A percentile compares a stretch with the other conserved stretches of the same genome.
These are phyloP conservation scores for Hystrix brachyura DNA, from an alignment of 2,113 vertebrate species.

Conservation along the genomic window DNA sequence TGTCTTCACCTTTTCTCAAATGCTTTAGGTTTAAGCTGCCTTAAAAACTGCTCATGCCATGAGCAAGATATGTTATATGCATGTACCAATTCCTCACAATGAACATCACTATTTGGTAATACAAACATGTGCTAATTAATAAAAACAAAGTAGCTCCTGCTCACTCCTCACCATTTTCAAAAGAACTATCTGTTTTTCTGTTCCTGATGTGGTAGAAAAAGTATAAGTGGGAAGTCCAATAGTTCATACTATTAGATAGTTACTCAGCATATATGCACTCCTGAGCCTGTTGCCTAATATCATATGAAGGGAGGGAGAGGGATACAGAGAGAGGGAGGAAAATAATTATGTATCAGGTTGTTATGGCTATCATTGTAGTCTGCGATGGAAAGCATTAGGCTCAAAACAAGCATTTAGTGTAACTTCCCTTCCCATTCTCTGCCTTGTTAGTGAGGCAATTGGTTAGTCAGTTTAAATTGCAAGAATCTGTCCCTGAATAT, in stretches of 20 bases:
- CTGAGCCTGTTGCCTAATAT: neutral
- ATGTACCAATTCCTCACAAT: neutral
- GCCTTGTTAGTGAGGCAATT: neutral
- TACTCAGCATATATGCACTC: neutral
- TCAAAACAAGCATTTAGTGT: neutral
- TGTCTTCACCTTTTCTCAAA: neutral
- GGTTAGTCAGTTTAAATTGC: neutral
- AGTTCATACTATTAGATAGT: neutral
- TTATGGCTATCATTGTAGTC: neutral
- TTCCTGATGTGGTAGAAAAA: neutral
- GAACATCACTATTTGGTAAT: neutral
- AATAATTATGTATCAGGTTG: neutral
- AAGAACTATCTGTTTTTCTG: neutral
- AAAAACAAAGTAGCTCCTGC: neutral
- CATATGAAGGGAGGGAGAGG: neutral
- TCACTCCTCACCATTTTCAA: neutral
- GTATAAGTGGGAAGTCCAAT: neutral
- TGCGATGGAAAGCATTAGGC: neutral
- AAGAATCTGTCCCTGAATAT: neutral
- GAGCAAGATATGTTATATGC: neutral
- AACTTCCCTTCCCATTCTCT: neutral
- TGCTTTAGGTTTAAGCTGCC: neutral
- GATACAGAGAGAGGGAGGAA: neutral
- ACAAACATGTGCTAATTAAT: neutral
- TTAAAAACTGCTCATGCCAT: neutral